Percentiles rank a stretch among this genome's conserved stretches.
Evolutionary conservation across 1,140 invertebrate species (phyloP).

Genomic region (Tenebrio molitor): DNA sequence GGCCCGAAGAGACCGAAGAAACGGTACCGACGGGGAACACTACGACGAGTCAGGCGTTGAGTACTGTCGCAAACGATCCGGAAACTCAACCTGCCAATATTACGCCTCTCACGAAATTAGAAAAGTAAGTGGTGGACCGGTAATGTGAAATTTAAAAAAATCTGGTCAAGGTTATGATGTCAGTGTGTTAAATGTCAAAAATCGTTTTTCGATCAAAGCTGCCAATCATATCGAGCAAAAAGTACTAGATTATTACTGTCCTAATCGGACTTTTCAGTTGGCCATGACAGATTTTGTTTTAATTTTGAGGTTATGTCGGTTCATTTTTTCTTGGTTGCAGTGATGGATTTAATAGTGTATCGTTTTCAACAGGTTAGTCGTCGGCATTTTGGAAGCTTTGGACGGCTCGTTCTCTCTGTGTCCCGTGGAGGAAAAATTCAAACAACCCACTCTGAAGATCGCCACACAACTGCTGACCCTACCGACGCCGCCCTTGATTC

Average conservation of each 20-base stretch:
- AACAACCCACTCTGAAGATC: conserved; percentile 77
- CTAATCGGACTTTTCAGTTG: too few relatives aligned
- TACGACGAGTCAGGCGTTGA: conserved; percentile 8
- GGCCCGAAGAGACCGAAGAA: conserved; percentile 96
- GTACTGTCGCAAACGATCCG: not conserved
- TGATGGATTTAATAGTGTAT: too few relatives aligned
- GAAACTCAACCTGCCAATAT: conserved; percentile 24
- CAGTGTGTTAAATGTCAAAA: too few relatives aligned
- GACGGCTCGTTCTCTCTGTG: conserved; percentile 76
- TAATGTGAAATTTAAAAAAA: too few relatives aligned
- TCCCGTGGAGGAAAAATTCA: conserved; percentile 65
- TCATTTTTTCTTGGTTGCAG: too few relatives aligned
- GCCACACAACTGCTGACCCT: conserved; percentile 86
- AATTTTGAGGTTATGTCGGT: too few relatives aligned
- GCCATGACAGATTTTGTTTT: too few relatives aligned
- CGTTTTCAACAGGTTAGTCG: conserved; percentile 72
- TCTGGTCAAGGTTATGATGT: too few relatives aligned
- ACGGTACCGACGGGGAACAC: conserved; percentile 66
- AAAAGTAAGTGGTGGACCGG: not conserved
- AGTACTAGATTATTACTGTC: too few relatives aligned
- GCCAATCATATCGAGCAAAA: too few relatives aligned
- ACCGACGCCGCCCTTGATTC: conserved; percentile 84
- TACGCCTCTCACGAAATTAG: conserved; percentile 40
- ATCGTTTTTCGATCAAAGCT: too few relatives aligned
- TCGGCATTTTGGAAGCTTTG: conserved; percentile 81